These are phyloP conservation scores for Danaus chrysippus DNA, from an alignment of 2,888 invertebrate genomes.

Conservation along the genomic window DNA sequence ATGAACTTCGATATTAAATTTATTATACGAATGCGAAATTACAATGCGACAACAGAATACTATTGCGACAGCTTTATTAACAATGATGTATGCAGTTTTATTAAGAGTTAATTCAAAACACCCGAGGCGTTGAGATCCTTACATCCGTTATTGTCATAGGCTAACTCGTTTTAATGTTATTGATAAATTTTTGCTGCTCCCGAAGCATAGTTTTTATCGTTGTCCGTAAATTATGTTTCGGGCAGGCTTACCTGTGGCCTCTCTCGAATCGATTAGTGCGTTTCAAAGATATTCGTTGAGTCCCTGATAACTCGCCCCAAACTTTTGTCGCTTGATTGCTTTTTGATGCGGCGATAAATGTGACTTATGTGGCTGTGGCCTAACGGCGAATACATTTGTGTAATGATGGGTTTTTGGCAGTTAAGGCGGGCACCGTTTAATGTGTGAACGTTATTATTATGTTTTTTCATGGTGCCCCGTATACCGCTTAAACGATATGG, in stretches of 20 bases:
- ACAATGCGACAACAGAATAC: slow-evolving; percentile 32
- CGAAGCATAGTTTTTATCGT: slow-evolving; percentile 48
- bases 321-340: slow-evolving; percentile 74
- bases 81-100: neutral
- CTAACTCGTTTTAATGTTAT: neutral
- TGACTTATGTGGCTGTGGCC: slow-evolving; percentile 73
- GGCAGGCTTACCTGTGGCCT: slow-evolving; percentile 51
- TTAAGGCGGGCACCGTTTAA: slow-evolving; percentile 63
- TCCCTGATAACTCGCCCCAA: slow-evolving; percentile 59
- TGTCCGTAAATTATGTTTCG: slow-evolving; percentile 52
- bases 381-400: slow-evolving; percentile 59
- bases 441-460: slow-evolving; percentile 64
- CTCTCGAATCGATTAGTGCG: slow-evolving; percentile 64
- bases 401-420: slow-evolving; percentile 68
- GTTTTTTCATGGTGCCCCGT: slow-evolving; percentile 41
- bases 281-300: slow-evolving; percentile 55
- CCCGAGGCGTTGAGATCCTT: neutral
- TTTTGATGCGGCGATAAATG: slow-evolving; percentile 77
- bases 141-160: slow-evolving; percentile 3
- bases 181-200: slow-evolving; percentile 33
- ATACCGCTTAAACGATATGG: slow-evolving; percentile 29
- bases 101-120: slow-evolving; percentile 29
- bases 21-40: slow-evolving; percentile 30
- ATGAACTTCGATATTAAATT: neutral
- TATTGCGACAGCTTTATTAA: neutral